phyloP scores from a whole-genome alignment of 2,113 vertebrate species.

The Paradisaea rubra region DNA sequence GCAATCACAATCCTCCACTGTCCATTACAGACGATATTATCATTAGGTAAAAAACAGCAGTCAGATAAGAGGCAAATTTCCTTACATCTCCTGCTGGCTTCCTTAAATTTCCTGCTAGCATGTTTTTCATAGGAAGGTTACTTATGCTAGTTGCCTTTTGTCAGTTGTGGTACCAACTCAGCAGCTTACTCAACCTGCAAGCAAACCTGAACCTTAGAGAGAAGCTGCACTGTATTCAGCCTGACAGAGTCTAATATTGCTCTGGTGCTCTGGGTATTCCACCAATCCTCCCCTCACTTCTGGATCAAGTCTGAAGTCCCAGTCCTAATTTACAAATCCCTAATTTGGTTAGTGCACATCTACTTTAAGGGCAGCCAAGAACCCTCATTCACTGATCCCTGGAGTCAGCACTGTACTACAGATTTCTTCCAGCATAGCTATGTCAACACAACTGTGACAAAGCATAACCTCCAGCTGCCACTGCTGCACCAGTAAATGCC shows the following conservation, averaged over 20 bases:
- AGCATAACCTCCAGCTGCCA: not conserved
- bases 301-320: conserved; percentile 7
- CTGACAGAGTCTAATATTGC: conserved; percentile 28
- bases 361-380: conserved; percentile 26
- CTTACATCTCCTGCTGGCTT: not conserved
- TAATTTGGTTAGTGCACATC: conserved; percentile 3
- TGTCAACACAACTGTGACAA: not conserved
- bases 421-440: not conserved
- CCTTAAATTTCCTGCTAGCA: not conserved
- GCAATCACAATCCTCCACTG: not conserved
- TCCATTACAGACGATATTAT: not conserved
- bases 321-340: conserved; percentile 41
- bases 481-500: not conserved
- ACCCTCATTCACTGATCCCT: not conserved
- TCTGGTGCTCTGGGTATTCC: conserved; percentile 37
- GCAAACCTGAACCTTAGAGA: not conserved
- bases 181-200: not conserved
- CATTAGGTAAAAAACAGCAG: not conserved
- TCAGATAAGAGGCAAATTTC: not conserved
- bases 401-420: not conserved
- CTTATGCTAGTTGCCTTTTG: not conserved
- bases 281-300: not conserved
- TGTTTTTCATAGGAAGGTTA: not conserved
- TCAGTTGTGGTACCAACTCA: not conserved
- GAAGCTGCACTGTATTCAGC: not conserved